Percentiles rank a stretch among this genome's conserved stretches.
Evolutionary conservation across 2,888 invertebrate genomes (phyloP).

Genomic region (Limenitis camilla): DNA sequence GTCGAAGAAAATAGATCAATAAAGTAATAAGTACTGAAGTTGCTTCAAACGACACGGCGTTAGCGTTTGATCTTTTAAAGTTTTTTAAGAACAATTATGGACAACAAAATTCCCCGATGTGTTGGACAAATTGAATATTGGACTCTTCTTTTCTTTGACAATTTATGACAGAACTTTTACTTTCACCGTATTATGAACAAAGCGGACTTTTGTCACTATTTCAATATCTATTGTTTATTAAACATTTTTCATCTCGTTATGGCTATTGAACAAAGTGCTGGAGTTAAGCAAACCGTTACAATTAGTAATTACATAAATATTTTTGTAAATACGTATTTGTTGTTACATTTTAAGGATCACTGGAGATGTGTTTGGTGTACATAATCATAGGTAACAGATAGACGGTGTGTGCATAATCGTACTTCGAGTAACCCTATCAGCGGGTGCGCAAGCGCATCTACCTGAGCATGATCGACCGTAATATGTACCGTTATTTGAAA

Average conservation of each 20-base stretch:
- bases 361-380: no score
- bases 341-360: no score
- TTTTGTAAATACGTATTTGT: no score
- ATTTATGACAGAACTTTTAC: conserved; percentile 41
- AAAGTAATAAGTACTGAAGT: neutral
- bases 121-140: conserved; percentile 16
- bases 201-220: neutral
- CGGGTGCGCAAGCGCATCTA: conserved; percentile 34
- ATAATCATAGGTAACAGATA: no score
- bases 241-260: conserved; percentile 13
- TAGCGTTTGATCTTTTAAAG: neutral
- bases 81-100: neutral
- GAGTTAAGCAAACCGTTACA: conserved; percentile 2
- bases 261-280: conserved; percentile 7
- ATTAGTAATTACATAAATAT: neutral
- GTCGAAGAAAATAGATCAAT: no score
- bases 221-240: conserved; percentile 4
- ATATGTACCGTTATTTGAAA: conserved; percentile 24
- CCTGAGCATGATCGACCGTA: conserved; percentile 24
- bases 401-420: conserved; percentile 1
- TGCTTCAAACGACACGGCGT: neutral
- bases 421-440: conserved; percentile 20
- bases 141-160: neutral
- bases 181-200: conserved; percentile 41
- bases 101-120: conserved; percentile 3